Conservation (phyloP, 2,113 vertebrate species). For the Gopherus flavomarginatus region DNA sequence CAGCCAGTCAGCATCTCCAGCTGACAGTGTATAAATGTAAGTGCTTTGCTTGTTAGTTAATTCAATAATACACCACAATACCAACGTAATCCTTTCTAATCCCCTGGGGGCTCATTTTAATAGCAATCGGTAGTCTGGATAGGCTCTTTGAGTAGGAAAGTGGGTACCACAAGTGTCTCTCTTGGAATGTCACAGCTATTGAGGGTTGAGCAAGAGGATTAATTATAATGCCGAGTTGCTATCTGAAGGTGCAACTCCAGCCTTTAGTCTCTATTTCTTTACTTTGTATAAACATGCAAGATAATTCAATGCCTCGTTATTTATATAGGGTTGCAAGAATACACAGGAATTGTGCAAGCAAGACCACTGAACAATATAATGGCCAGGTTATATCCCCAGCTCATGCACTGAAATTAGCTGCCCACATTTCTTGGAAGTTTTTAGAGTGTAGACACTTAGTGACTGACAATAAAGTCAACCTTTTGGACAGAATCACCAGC, state of each 20-base stretch:
- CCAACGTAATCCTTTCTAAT: neutral
- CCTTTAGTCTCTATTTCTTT: accelerated
- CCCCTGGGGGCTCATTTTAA: neutral
- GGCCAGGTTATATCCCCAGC: no score
- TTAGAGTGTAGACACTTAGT: no score
- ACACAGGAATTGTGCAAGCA: no score
- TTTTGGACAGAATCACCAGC: no score
- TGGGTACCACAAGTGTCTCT: neutral
- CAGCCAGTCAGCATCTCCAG: neutral
- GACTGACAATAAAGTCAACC: no score
- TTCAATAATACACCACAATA: neutral
- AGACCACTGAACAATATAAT: no score
- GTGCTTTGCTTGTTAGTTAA: neutral
- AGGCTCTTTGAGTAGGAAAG: neutral
- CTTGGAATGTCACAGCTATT: neutral
- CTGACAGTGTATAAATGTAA: neutral
- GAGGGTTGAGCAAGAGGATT: neutral
- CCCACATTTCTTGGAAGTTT: no score
- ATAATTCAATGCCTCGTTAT: no score
- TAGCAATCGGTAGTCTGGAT: no score
- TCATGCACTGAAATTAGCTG: no score
- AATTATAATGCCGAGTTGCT: no score
- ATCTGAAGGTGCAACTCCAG: neutral
- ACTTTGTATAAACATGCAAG: neutral
- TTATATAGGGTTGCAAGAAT: no score